A percentile compares a stretch with the other conserved stretches of the same genome.
Conservation (phyloP, 2,797 vertebrate genomes). For the Picus viridis region DNA sequence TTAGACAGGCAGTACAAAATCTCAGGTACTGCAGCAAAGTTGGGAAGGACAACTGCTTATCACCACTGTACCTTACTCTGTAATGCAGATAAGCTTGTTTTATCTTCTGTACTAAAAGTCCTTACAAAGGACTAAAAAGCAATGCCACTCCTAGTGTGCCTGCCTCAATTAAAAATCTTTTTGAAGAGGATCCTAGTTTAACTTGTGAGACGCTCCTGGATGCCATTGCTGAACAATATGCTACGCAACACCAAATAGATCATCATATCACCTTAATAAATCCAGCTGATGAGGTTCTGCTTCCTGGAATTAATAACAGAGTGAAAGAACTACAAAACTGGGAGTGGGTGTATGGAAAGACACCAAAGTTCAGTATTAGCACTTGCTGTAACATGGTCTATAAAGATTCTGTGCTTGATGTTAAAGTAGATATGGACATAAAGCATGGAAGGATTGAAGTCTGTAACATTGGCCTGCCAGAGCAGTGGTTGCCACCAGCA, state of each 20-base stretch:
- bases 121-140: slow-evolving; percentile 85
- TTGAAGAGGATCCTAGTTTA: slow-evolving; percentile 85
- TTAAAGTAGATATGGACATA: slow-evolving; percentile 81
- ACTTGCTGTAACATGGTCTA: slow-evolving; percentile 77
- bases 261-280: slow-evolving; percentile 76
- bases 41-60: slow-evolving; percentile 89
- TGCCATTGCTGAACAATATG: slow-evolving; percentile 84
- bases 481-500: slow-evolving; percentile 82
- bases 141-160: slow-evolving; percentile 92
- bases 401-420: slow-evolving; percentile 32
- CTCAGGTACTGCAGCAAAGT: slow-evolving; percentile 92
- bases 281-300: slow-evolving; percentile 81
- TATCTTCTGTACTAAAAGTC: slow-evolving; percentile 84
- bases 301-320: slow-evolving; percentile 83
- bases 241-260: slow-evolving; percentile 75
- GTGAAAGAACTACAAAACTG: slow-evolving; percentile 84
- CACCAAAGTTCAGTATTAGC: slow-evolving; percentile 87
- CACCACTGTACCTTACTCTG: slow-evolving; percentile 95
- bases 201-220: slow-evolving; percentile 82
- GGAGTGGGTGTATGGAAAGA: slow-evolving; percentile 96
- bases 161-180: slow-evolving; percentile 86
- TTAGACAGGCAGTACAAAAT: slow-evolving; percentile 89
- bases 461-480: slow-evolving; percentile 79
- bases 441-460: slow-evolving; percentile 85
- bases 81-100: slow-evolving; percentile 77